Evolutionary conservation across 1,140 invertebrate genomes (phyloP).

Genomic region (Drosophila orosa): DNA sequence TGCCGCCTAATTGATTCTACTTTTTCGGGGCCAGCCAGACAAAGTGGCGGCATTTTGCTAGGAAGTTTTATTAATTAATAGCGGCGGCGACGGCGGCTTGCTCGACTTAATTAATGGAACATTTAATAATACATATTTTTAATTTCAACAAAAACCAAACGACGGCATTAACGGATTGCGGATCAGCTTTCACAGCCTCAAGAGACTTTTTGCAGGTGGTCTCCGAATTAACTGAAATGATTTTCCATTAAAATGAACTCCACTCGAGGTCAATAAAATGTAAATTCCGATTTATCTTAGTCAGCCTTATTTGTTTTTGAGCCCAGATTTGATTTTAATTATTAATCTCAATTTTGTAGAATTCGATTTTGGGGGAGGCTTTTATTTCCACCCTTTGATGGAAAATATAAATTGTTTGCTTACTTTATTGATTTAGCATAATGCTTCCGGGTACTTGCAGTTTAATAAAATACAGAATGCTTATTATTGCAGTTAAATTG

Average conservation of each 20-base stretch:
- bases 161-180: slow-evolving; percentile 54
- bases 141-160: slow-evolving; percentile 50
- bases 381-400: slow-evolving; percentile 30
- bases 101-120: slow-evolving; percentile 65
- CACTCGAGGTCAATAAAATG: not conserved
- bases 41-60: slow-evolving; percentile 59
- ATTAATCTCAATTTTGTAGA: slow-evolving; percentile 44
- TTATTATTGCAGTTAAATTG: slow-evolving; percentile 55
- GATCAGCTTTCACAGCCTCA: slow-evolving; percentile 64
- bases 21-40: slow-evolving; percentile 49
- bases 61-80: slow-evolving; percentile 77
- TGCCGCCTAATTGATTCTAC: slow-evolving; percentile 72
- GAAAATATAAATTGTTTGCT: slow-evolving; percentile 49
- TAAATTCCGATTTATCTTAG: slow-evolving; percentile 12
- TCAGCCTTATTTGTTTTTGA: slow-evolving; percentile 17
- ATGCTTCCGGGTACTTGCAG: slow-evolving; percentile 8
- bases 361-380: slow-evolving; percentile 18
- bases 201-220: slow-evolving; percentile 39
- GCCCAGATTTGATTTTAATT: slow-evolving; percentile 53
- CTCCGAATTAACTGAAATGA: not conserved
- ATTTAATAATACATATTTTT: slow-evolving; percentile 74
- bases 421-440: slow-evolving; percentile 33
- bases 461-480: slow-evolving; percentile 32
- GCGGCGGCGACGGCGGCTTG: slow-evolving; percentile 38
- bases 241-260: slow-evolving; percentile 5